phyloP scores from a whole-genome alignment of 64 coral and sea anemone genomes.

The Montipora capricornis region DNA sequence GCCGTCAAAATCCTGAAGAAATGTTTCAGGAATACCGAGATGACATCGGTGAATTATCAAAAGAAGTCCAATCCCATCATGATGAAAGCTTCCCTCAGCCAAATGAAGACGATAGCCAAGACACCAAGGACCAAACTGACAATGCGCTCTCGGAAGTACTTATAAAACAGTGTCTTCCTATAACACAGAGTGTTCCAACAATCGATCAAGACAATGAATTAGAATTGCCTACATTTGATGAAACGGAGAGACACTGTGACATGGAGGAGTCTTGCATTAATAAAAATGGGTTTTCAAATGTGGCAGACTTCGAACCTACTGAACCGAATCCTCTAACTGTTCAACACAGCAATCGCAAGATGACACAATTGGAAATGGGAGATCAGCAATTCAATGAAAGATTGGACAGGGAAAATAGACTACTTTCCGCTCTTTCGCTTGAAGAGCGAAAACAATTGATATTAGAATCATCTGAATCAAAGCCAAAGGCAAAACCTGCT shows the following conservation, averaged over 20 bases:
- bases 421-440: not conserved
- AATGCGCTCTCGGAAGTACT: not conserved
- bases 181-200: not conserved
- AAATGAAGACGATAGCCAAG: not conserved
- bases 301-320: not conserved
- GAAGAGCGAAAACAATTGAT: conserved; percentile 29
- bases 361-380: conserved; percentile 32
- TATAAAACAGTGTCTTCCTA: not conserved
- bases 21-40: not conserved
- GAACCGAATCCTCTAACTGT: not conserved
- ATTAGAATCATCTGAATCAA: not conserved
- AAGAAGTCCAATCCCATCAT: not conserved
- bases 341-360: not conserved
- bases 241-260: not conserved
- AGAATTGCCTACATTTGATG: not conserved
- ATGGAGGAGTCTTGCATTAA: not conserved
- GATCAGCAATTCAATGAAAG: conserved; percentile 27
- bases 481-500: conserved; percentile 32
- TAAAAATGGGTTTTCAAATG: not conserved
- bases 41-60: not conserved
- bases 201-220: not conserved
- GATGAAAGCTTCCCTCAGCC: not conserved
- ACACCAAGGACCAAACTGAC: no score
- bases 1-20: not conserved
- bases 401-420: not conserved